Base-by-base conservation (phyloP, 1,140 invertebrate species). In the Leptinotarsa undecemlineata region DNA sequence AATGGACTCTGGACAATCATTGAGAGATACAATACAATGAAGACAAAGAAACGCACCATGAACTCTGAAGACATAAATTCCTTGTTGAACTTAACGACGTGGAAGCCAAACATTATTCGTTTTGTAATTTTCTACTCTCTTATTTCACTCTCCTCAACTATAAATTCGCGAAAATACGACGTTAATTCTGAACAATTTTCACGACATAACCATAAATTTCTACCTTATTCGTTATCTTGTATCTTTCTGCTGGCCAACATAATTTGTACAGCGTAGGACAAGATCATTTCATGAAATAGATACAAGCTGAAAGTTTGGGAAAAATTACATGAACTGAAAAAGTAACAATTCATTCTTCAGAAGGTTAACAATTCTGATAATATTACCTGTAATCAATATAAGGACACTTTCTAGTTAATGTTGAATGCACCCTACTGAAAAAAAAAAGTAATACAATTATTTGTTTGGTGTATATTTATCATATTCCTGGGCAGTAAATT, bases 171-270 rank as follows among this genome's bases (percentile, higher is more conserved):
- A 15, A 42, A 68, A 26, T 68, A 20, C 67, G 67, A 68, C 67
- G 67, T 68, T 68, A 68, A 68, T 68, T 68, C 33, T 20, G 14
- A 20, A 26, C 67, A 68, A 68, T 68, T 68, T 68, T 17, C 33
- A 15, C 42, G n/a, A 42, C 67, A 68, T 42, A 17, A n/a, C 14
- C 67, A 68, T 68, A 42, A 68, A 68, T 20, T 33, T 47, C 67
- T 8, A 33, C 67, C 26, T 48, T 21, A 68, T 68, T 68, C 42
- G 67, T 19, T 42, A 68, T 68, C 47, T n/a, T 20, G 23, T 42
- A 1, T 68, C 15, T 33, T 26, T 6, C 67, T 57, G n/a, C 51
- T 57, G 51, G 51, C 51, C 14, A 57, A n/a, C 17, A 57, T 42
- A 42, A 42, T 42, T n/a, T 57, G 51, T 57, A 57, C 51, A 17